Conservation (phyloP, 1,140 invertebrate species). For the Aphis gossypii region DNA sequence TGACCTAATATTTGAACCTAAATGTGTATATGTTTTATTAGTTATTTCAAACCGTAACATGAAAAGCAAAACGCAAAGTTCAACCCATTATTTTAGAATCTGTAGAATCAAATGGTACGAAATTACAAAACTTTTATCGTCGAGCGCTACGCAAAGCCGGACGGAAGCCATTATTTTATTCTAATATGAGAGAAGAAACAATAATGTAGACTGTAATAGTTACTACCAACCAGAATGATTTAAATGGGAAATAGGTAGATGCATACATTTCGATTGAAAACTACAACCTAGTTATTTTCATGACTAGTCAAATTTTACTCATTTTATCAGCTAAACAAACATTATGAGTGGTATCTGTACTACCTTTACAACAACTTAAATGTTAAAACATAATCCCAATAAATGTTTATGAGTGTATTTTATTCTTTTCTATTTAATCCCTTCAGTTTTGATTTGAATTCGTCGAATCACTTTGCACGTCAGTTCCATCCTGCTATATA, state of each 20-base stretch:
- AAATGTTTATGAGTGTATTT: background rate
- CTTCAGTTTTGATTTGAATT: background rate
- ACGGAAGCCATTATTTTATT: background rate
- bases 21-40: background rate
- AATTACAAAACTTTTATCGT: conserved; percentile 18
- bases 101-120: background rate
- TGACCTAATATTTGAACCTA: background rate
- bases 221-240: background rate
- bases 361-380: background rate
- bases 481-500: background rate
- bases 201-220: background rate
- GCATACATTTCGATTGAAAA: background rate
- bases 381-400: background rate
- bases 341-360: background rate
- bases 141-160: conserved; percentile 11
- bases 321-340: background rate
- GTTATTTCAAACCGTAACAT: background rate
- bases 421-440: background rate
- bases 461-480: background rate
- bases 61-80: background rate
- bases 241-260: background rate
- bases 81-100: background rate
- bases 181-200: conserved; percentile 16
- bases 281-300: background rate
- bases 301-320: background rate